Base-by-base conservation (phyloP, 2,888 invertebrate species). In the Cataglyphis cursor region DNA sequence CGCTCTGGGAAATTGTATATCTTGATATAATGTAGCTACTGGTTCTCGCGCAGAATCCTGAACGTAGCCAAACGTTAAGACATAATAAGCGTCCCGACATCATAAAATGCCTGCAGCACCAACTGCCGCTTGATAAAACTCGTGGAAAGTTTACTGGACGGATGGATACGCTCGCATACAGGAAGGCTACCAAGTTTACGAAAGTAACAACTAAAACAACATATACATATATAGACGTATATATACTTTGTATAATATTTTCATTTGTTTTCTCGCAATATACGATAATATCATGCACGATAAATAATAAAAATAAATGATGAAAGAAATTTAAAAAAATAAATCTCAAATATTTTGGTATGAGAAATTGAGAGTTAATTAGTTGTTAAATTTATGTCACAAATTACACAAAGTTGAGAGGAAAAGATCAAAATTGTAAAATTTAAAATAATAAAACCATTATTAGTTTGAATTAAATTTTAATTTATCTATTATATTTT, bases 101-200 rank as follows among this genome's bases (percentile, higher is more conserved):
- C 72, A 80, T 80, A 80, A 80, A 80, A 80, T 72, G 78, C 59
- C 59, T 24, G 78, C 72, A 72, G 59, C 78, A 5, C 59, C 78
- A 80, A 72, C 78, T 72, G 72, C 35, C 44, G 78, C 59, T 80
- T 80, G 78, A 80, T 80, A 80, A 80, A 72, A 80, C 72, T 80
- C 78, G 59, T n/a, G 72, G 44, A 80, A 80, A 80, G 59, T 80
- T 80, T 72, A 61, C 72, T 54, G 59, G 72, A 80, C 72, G 78
- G 59, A 80, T 80, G 78, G 44, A 44, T 35, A 80, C 24, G 31
- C 78, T 78, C 31, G 57, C 59, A 8, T 48, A 48, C 18, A 44
- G 35, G 24, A 80, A 44, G 24, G 44, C 72, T 35, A 61, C 59
- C 44, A 54, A 80, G 59, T 80, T 78, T 80, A 72, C 18, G 35